Base-by-base conservation (phyloP, 2,797 vertebrate species). In the Manis crassicaudata region DNA sequence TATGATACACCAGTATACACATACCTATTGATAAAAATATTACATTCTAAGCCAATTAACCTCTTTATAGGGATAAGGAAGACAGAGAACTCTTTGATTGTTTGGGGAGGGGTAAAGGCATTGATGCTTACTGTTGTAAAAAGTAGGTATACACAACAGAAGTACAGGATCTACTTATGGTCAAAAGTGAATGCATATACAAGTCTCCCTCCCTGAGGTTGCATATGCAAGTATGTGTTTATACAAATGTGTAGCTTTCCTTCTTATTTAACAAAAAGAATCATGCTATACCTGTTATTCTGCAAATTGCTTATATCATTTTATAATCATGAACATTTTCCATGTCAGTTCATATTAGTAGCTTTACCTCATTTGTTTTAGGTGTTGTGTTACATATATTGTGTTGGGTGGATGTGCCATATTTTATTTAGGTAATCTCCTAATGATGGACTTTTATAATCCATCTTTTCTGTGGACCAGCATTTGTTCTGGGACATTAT, bases 381-480 rank as follows among this genome's bases (percentile, higher is more conserved):
- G 83, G 88, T 92, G 76, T 67, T 85, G 79, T 90, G 63, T 92
- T 85, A 63, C 29, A 43, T 85, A 63, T 25, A 43, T 88, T 95
- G 70, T 91, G 65, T 89, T 95, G 46, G 80, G 60, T 63, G 92
- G 27, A 62, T 94, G 87, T 92, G 46, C 65, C 35, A 27, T 29
- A 35, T 94, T 97, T 94, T 96, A 89, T 93, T 93, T 94, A 93
- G 52, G 81, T 32, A 21, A 88, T 76, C 73, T 90, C 63, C 46
- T 88, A 86, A 92, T 72, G 82, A 75, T 76, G 82, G 86, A 56
- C 83, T 89, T 95, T 96, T 96, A 94, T 97, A 97, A 92, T 52
- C 52, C 50, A 92, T 79, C 62, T 92, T 96, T 97, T 94, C 68
- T 90, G 84, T 96, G 86, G 32, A 62, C 32, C n/a, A 29, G 29